These are phyloP conservation scores for Trilocha varians DNA, from an alignment of 2,888 invertebrate species.

Conservation along the genomic window DNA sequence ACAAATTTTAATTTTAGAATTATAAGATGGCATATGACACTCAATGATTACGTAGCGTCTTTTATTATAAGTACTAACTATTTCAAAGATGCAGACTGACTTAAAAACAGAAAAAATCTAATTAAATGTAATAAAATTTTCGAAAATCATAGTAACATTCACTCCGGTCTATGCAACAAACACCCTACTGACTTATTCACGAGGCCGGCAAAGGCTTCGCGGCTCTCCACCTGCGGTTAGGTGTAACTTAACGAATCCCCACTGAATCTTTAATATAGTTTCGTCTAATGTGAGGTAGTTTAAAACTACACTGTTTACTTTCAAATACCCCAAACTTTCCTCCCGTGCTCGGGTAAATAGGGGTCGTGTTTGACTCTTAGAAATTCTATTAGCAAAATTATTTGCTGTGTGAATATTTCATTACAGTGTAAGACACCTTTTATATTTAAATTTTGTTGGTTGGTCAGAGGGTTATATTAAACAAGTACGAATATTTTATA, in stretches of 20 bases:
- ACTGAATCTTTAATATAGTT: conserved; percentile 68
- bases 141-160: conserved; percentile 7
- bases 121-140: conserved; percentile 4
- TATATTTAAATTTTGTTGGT: no score
- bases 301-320: conserved; percentile 50
- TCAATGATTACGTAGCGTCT: no score
- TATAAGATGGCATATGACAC: no score
- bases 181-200: conserved; percentile 59
- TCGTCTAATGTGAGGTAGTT: conserved; percentile 64
- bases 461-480: no score
- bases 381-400: neutral
- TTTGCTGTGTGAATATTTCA: neutral
- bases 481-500: no score
- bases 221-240: conserved; percentile 60
- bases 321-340: conserved; percentile 19
- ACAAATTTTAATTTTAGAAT: no score
- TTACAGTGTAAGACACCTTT: neutral
- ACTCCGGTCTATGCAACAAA: conserved; percentile 7
- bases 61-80: no score
- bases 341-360: conserved; percentile 1
- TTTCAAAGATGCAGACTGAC: neutral
- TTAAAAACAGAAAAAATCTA: neutral
- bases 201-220: conserved; percentile 43
- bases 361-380: neutral
- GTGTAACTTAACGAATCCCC: conserved; percentile 68